Evolutionary conservation across 2,113 vertebrate genomes (phyloP).

Genomic region (Anarhynchus alexandrinus): DNA sequence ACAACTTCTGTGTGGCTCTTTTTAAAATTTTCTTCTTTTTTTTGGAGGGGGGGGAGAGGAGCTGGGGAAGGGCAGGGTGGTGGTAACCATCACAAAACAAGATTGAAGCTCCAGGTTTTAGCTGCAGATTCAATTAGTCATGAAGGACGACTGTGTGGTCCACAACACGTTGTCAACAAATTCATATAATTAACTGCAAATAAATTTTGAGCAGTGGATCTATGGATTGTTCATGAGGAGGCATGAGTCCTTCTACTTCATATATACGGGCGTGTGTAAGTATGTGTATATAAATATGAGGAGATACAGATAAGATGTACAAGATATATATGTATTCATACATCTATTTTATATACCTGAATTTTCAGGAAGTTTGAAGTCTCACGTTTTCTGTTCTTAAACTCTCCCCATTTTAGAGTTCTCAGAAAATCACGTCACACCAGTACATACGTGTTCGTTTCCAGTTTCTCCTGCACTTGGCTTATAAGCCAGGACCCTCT

Average conservation of each 20-base stretch:
- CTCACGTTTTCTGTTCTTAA: neutral
- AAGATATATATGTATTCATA: neutral
- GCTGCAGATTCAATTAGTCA: too few relatives aligned
- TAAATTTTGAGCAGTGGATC: neutral
- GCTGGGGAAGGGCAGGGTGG: too few relatives aligned
- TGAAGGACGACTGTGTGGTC: neutral
- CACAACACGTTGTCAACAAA: neutral
- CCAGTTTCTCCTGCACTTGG: neutral
- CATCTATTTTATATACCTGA: neutral
- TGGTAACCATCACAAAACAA: neutral
- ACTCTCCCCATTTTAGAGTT: neutral
- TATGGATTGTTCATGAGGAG: neutral
- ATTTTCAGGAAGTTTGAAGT: neutral
- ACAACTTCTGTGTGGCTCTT: too few relatives aligned
- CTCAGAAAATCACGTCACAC: neutral
- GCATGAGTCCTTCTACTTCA: neutral
- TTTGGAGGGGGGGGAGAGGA: too few relatives aligned
- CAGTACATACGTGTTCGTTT: neutral
- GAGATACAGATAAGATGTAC: neutral
- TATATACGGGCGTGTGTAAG: fast-evolving
- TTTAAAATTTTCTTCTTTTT: too few relatives aligned
- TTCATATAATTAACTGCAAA: neutral
- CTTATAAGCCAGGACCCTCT: neutral
- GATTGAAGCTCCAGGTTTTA: neutral
- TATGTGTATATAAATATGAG: neutral